Conservation (phyloP, 2,888 invertebrate genomes). For the Furcula furcula region DNA sequence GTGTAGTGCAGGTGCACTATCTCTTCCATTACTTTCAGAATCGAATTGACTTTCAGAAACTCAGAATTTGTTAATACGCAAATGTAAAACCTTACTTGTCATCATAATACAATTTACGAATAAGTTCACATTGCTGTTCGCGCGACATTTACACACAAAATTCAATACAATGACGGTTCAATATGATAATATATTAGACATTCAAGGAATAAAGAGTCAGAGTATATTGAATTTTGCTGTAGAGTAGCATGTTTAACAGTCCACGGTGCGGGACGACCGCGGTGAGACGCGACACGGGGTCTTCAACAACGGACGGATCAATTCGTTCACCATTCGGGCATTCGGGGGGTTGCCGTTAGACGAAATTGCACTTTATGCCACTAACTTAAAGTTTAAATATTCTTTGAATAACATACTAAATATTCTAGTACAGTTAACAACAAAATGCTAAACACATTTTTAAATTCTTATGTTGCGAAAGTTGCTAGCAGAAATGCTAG, state of each 20-base stretch:
- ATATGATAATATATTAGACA: slow-evolving; percentile 1
- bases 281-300: slow-evolving; percentile 56
- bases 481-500: too few species aligned
- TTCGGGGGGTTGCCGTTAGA: slow-evolving; percentile 33
- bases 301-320: slow-evolving; percentile 73
- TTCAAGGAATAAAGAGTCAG: slow-evolving; percentile 6
- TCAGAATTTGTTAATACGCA: too few species aligned
- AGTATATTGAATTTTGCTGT: slow-evolving; percentile 12
- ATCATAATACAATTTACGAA: slow-evolving; percentile 45
- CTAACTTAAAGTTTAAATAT: slow-evolving; percentile 20
- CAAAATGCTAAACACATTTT: too few species aligned
- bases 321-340: slow-evolving; percentile 60
- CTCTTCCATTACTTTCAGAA: too few species aligned
- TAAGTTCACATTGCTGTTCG: slow-evolving; percentile 42
- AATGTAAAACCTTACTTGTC: slow-evolving; percentile 24
- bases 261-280: slow-evolving; percentile 40
- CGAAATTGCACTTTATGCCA: slow-evolving; percentile 26
- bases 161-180: neutral
- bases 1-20: too few species aligned
- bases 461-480: too few species aligned
- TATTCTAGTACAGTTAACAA: too few species aligned
- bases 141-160: slow-evolving; percentile 11
- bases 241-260: slow-evolving; percentile 16
- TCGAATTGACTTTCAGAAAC: too few species aligned
- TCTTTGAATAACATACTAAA: too few species aligned